phyloP scores from a whole-genome alignment of 2,113 vertebrate species.

The Apteryx mantelli region DNA sequence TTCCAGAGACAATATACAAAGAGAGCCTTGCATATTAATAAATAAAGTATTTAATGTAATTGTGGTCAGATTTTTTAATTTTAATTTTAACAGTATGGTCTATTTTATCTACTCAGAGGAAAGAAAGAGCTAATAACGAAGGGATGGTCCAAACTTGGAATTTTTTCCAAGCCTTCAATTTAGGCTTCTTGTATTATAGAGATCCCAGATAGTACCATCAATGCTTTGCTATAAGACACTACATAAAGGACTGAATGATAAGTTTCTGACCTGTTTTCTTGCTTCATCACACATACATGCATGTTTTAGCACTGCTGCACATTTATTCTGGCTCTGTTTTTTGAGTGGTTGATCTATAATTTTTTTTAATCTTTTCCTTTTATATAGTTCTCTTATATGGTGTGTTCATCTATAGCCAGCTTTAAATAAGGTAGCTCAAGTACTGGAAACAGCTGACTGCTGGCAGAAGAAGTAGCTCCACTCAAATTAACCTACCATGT shows the following conservation, averaged over 20 bases:
- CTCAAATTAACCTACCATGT: background rate
- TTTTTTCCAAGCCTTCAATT: background rate
- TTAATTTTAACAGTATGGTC: background rate
- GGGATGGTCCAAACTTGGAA: background rate
- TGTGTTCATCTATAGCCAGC: background rate
- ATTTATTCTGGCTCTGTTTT: background rate
- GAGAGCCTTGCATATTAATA: slow-evolving; percentile 43
- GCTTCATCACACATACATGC: background rate
- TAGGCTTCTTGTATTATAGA: background rate
- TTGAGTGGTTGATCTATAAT: background rate
- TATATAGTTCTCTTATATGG: background rate
- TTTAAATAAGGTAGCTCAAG: background rate
- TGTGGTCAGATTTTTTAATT: background rate
- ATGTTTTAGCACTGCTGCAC: background rate
- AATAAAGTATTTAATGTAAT: slow-evolving; percentile 33
- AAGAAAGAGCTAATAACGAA: background rate
- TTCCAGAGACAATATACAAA: slow-evolving; percentile 60
- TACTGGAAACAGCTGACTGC: background rate
- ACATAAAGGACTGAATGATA: background rate
- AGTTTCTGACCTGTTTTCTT: background rate
- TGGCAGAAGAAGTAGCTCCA: background rate
- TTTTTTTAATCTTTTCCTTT: background rate
- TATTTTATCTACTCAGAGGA: background rate
- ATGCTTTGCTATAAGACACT: background rate
- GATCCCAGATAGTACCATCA: background rate